phyloP scores from a whole-genome alignment of 53 echinoderm and acorn worm species.

The Zoroaster sp. region DNA sequence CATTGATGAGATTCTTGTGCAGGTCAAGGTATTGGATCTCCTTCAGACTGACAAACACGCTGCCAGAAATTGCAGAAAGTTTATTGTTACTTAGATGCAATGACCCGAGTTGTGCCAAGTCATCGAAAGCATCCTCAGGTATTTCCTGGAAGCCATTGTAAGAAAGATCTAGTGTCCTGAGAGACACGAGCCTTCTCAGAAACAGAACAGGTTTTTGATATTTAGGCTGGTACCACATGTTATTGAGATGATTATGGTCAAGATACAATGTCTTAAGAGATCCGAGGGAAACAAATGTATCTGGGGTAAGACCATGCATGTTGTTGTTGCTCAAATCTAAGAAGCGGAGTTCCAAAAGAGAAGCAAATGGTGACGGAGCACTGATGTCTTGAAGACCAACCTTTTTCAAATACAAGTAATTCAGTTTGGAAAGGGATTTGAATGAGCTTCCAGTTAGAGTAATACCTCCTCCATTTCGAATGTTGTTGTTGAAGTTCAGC shows the following conservation, averaged over 20 bases:
- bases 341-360: constrained; percentile 36
- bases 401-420: constrained; percentile 72
- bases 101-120: constrained; percentile 36
- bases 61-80: constrained; percentile 54
- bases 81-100: constrained; percentile 73
- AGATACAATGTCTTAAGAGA: constrained; percentile 75
- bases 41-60: constrained; percentile 49
- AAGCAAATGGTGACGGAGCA: constrained; percentile 71
- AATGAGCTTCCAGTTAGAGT: constrained; percentile 57
- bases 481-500: constrained; percentile 55
- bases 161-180: constrained; percentile 73
- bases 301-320: constrained; percentile 58
- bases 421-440: constrained; percentile 48
- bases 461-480: not conserved
- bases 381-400: constrained; percentile 48
- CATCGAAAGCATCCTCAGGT: constrained; percentile 59
- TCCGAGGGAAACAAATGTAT: constrained; percentile 58
- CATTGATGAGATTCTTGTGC: constrained; percentile 70
- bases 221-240: constrained; percentile 60
- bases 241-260: constrained; percentile 84
- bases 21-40: constrained; percentile 68
- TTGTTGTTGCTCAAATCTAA: constrained; percentile 95
- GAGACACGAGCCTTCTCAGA: constrained; percentile 45
- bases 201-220: constrained; percentile 41
- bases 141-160: constrained; percentile 81